Conservation (phyloP, 2,888 invertebrate genomes). For the Rosalia funebris region DNA sequence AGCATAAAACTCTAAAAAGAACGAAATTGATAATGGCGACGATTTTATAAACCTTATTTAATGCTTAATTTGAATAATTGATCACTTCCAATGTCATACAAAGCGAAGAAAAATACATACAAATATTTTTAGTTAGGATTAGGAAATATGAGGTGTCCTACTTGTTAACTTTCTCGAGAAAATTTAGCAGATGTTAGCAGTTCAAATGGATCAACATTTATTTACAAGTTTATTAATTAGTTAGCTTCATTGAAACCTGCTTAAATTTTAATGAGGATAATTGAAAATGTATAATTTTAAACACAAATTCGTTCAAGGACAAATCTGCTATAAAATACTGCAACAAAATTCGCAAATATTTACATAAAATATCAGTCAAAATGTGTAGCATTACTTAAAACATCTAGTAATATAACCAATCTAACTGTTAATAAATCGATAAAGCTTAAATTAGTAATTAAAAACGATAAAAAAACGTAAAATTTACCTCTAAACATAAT, state of each 20-base stretch:
- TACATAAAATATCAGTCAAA: constrained; percentile 45
- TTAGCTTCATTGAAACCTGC: constrained; percentile 37
- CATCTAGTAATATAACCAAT: constrained; percentile 19
- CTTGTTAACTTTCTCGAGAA: constrained; percentile 57
- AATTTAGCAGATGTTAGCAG: constrained; percentile 46
- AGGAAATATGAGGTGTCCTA: constrained; percentile 58
- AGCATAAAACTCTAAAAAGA: constrained; percentile 30
- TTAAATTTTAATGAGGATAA: constrained; percentile 44
- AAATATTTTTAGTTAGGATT: constrained; percentile 49
- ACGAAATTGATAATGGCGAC: constrained; percentile 46
- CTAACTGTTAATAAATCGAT: constrained; percentile 17
- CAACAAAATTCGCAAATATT: constrained; percentile 44
- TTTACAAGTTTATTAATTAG: constrained; percentile 31
- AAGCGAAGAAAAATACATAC: constrained; percentile 45
- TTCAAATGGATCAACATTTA: constrained; percentile 8
- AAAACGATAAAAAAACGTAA: constrained; percentile 47
- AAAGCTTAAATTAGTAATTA: constrained; percentile 20
- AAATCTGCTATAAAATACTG: constrained; percentile 45
- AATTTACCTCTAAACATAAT: constrained; percentile 59
- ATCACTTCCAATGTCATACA: constrained; percentile 58
- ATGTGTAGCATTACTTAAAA: constrained; percentile 47
- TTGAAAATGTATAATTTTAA: constrained; percentile 53
- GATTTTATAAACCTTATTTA: constrained; percentile 44
- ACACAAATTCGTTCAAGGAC: constrained; percentile 57
- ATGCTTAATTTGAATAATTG: constrained; percentile 49